phyloP scores from a whole-genome alignment of 2,797 vertebrate genomes.

The Eidolon dupreanum region DNA sequence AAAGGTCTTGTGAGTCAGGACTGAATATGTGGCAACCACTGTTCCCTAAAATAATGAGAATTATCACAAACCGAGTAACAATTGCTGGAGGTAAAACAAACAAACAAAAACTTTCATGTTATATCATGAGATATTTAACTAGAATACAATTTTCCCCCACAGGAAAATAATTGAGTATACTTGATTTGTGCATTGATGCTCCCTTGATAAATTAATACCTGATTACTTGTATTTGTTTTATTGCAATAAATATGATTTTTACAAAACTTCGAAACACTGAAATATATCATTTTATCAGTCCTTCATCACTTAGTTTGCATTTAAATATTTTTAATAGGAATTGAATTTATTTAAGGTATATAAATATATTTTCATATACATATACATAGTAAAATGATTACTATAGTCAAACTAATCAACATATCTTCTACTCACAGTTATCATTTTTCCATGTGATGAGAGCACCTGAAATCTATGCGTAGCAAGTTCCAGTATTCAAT shows the following conservation, averaged over 20 bases:
- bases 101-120: neutral
- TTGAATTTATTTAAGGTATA: neutral
- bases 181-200: neutral
- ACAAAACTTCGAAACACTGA: neutral
- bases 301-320: neutral
- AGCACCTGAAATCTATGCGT: neutral
- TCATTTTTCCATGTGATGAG: neutral
- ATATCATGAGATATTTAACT: neutral
- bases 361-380: neutral
- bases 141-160: neutral
- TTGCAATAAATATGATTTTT: neutral
- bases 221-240: neutral
- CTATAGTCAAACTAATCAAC: neutral
- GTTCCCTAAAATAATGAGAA: conserved; percentile 89
- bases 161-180: neutral
- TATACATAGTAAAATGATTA: neutral
- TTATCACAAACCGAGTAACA: conserved; percentile 36
- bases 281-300: neutral
- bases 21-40: conserved; percentile 96
- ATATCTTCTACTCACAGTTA: neutral
- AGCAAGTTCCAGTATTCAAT: neutral
- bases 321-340: neutral
- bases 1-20: conserved; percentile 96
- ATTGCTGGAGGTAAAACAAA: neutral
- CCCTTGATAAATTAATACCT: neutral